phyloP scores from a whole-genome alignment of 2,113 vertebrate genomes.

The Charadrius vociferus region DNA sequence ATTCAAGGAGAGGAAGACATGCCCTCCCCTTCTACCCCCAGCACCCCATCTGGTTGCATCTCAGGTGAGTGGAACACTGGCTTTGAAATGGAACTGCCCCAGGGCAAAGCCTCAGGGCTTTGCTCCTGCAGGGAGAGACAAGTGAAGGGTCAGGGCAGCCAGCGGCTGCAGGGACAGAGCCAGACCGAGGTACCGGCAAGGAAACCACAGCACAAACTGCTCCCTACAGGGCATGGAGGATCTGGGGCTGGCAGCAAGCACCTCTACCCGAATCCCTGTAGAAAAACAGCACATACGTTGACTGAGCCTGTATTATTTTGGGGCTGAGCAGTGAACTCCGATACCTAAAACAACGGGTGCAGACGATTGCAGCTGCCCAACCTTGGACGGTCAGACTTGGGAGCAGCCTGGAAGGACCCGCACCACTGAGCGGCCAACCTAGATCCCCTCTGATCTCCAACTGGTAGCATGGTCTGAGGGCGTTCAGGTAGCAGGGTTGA shows the following conservation, averaged over 20 bases:
- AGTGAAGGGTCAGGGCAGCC: background rate
- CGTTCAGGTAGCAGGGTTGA: background rate
- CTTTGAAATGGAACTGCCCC: background rate
- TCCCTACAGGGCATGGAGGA: no score
- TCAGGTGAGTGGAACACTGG: background rate
- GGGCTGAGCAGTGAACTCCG: background rate
- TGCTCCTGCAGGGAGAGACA: background rate
- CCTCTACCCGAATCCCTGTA: background rate
- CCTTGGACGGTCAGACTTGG: background rate
- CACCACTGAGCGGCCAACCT: background rate
- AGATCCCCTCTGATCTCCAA: background rate
- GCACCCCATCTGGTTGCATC: background rate
- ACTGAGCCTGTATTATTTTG: background rate
- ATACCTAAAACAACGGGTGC: background rate
- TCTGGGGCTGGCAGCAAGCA: background rate
- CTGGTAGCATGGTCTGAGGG: background rate
- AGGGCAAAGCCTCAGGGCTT: background rate
- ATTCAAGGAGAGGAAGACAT: background rate
- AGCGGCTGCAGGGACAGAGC: background rate
- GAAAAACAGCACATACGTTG: background rate
- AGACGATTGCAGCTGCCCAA: background rate
- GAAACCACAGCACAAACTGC: background rate
- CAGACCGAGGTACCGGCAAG: background rate
- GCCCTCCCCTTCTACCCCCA: background rate
- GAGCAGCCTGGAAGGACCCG: background rate